A percentile compares a stretch with the other conserved stretches of the same genome.
Conservation (phyloP, 23 tunicate species). For the Halocynthia roretzi region DNA sequence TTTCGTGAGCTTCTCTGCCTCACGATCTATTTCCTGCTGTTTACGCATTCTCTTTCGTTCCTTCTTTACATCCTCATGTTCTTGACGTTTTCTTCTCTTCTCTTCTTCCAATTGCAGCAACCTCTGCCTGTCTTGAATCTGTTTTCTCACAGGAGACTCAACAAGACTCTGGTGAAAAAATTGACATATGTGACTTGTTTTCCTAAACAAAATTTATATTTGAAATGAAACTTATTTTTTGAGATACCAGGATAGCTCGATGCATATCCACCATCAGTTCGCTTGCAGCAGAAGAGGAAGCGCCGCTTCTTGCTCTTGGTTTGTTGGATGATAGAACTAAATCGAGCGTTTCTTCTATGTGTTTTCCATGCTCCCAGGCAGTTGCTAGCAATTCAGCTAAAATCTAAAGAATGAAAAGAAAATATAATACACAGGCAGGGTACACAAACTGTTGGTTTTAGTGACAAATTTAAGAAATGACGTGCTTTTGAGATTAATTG, state of each 20-base stretch:
- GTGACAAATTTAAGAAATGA: no score
- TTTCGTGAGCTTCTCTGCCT: not conserved
- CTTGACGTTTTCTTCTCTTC: not conserved
- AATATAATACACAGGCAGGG: not conserved
- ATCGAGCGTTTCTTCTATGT: constrained; percentile 74
- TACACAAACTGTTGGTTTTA: no score
- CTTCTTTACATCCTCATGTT: not conserved
- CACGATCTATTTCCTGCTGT: constrained; percentile 11
- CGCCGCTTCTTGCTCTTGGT: constrained; percentile 22
- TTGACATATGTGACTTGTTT: not conserved
- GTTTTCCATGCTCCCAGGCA: constrained; percentile 82
- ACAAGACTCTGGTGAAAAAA: constrained; percentile 50
- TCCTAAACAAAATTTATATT: no score
- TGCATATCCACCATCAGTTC: constrained; percentile 93
- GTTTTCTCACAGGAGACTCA: constrained; percentile 77
- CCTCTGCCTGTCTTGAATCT: constrained; percentile 44
- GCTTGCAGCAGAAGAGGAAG: constrained; percentile 49
- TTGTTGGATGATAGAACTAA: constrained; percentile 48
- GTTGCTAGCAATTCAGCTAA: constrained; percentile 72
- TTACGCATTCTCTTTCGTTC: constrained; percentile 5
- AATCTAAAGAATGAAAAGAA: constrained; percentile 31
- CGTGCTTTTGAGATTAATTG: no score
- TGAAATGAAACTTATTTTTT: no score
- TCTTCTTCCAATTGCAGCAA: not conserved
- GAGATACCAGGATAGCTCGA: constrained; percentile 53